Evolutionary conservation across 2,113 vertebrate species (phyloP).

Genomic region (Lepisosteus oculatus): DNA sequence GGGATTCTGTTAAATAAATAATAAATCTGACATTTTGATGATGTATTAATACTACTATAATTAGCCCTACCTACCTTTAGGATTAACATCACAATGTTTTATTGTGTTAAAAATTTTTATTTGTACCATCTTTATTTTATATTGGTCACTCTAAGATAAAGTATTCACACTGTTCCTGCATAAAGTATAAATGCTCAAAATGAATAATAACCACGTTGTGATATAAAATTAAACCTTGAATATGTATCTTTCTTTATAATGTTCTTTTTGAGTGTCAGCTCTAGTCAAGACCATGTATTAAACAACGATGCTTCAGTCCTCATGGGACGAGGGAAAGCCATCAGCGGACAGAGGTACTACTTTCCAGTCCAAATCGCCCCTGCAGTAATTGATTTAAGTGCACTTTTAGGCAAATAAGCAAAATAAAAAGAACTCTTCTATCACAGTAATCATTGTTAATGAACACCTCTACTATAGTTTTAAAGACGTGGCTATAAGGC

Average conservation of each 20-base stretch:
- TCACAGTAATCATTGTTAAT: too few species aligned
- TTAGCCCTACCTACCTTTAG: slow-evolving; percentile 54
- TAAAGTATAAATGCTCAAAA: slow-evolving; percentile 55
- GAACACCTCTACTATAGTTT: too few species aligned
- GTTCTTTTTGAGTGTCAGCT: background rate
- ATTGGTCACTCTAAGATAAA: slow-evolving; percentile 49
- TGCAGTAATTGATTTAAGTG: too few species aligned
- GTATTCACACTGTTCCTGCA: slow-evolving; percentile 57
- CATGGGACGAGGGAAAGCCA: too few species aligned
- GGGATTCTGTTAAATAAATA: too few species aligned
- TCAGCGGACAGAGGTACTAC: too few species aligned
- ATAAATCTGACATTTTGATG: slow-evolving; percentile 15
- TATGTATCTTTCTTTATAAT: slow-evolving; percentile 16
- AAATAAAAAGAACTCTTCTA: too few species aligned
- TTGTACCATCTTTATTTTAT: slow-evolving; percentile 66
- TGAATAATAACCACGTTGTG: slow-evolving; percentile 70
- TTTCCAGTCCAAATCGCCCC: too few species aligned
- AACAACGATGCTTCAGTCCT: too few species aligned
- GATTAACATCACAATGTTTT: slow-evolving; percentile 41
- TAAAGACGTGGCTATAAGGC: too few species aligned
- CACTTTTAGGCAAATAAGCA: too few species aligned
- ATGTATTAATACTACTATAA: slow-evolving; percentile 35
- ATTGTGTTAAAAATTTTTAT: slow-evolving; percentile 64
- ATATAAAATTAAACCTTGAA: slow-evolving; percentile 56
- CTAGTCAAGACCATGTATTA: too few species aligned